A percentile compares a stretch with the other conserved stretches of the same genome.
These are phyloP conservation scores for Mesaphorura yosii DNA, from an alignment of 1,140 invertebrate species.

Conservation along the genomic window DNA sequence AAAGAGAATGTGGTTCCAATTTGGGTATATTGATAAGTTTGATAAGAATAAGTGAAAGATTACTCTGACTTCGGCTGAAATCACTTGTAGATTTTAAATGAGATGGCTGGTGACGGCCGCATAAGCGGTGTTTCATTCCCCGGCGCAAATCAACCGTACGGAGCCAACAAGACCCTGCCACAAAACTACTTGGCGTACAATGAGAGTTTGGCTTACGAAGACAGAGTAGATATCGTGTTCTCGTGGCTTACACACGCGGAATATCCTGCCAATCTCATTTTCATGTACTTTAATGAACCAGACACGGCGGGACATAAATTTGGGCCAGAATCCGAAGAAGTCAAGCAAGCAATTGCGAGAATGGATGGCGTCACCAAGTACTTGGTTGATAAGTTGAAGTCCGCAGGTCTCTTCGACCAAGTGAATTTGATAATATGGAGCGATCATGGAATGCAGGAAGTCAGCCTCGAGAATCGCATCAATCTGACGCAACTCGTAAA, in stretches of 20 bases:
- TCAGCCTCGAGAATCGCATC: conserved; percentile 45
- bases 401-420: conserved; percentile 39
- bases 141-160: conserved; percentile 33
- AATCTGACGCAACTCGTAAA: conserved; percentile 47
- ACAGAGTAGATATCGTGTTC: conserved; percentile 48
- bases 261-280: conserved; percentile 49
- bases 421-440: conserved; percentile 57
- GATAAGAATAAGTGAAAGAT: too few relatives aligned
- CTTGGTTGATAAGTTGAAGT: conserved; percentile 43
- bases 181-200: conserved; percentile 36
- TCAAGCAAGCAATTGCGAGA: conserved; percentile 41
- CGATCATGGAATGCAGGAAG: conserved; percentile 58
- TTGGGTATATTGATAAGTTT: conserved; percentile 48
- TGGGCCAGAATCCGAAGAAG: conserved; percentile 39
- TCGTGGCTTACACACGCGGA: conserved; percentile 49
- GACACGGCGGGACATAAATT: conserved; percentile 46
- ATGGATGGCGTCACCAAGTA: conserved; percentile 47
- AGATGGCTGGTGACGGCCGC: conserved; percentile 38
- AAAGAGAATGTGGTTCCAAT: conserved; percentile 43
- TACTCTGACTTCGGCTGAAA: too few relatives aligned
- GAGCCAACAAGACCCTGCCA: conserved; percentile 4
- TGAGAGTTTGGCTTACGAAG: conserved; percentile 39
- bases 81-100: conserved; percentile 43
- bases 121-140: conserved; percentile 48
- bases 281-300: conserved; percentile 61